Conservation (phyloP, 2,888 invertebrate species). For the Creontiades dilutus region DNA sequence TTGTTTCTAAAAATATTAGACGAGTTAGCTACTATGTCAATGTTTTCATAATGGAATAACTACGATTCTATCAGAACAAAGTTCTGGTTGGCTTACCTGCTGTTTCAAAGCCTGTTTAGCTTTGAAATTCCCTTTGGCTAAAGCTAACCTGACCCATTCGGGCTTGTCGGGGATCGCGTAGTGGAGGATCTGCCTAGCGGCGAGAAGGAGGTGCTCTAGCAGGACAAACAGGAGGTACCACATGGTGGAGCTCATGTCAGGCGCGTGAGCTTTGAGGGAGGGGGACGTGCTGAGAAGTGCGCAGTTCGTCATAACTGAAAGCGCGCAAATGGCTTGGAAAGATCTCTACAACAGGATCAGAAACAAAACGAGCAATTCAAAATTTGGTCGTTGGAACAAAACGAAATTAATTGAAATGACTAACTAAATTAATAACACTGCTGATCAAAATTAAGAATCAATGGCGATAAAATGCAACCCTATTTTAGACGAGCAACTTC, state of each 20-base stretch:
- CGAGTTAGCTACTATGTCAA: too few species aligned
- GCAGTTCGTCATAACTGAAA: slow-evolving; percentile 87
- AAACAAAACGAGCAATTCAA: not conserved
- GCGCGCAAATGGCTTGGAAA: slow-evolving; percentile 84
- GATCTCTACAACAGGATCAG: slow-evolving; percentile 79
- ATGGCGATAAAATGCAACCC: too few species aligned
- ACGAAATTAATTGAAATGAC: too few species aligned
- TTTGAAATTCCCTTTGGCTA: slow-evolving; percentile 83
- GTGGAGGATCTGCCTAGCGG: slow-evolving; percentile 83
- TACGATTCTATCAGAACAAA: too few species aligned
- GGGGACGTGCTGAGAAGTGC: slow-evolving; percentile 86
- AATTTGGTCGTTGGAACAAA: not conserved
- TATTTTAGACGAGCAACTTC: too few species aligned
- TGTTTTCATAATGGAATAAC: too few species aligned
- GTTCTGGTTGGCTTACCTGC: slow-evolving; percentile 78
- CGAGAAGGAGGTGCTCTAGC: slow-evolving; percentile 85
- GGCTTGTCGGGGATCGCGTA: slow-evolving; percentile 86
- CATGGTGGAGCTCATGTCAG: slow-evolving; percentile 78
- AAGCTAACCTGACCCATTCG: slow-evolving; percentile 83
- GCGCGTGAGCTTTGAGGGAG: slow-evolving; percentile 80
- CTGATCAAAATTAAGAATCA: too few species aligned
- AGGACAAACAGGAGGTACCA: slow-evolving; percentile 84
- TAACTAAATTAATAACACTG: too few species aligned
- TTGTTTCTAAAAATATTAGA: too few species aligned
- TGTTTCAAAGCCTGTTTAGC: slow-evolving; percentile 83